Evolutionary conservation across 1,140 invertebrate genomes (phyloP).

Genomic region (Temnothorax longispinosus): DNA sequence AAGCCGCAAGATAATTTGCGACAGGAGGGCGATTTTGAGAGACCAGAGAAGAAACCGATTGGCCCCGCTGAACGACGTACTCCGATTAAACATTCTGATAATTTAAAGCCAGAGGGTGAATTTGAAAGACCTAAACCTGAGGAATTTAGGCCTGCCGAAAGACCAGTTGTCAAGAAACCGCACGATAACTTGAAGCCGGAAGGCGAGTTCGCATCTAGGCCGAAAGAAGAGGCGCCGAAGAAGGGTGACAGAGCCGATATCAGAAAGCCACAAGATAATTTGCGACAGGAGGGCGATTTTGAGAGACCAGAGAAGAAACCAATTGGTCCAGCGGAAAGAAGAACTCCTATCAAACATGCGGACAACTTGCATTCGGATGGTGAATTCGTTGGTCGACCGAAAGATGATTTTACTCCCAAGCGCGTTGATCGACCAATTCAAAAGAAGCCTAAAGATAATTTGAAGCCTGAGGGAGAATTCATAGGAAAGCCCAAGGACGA

Average conservation of each 20-base stretch:
- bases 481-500: slow-evolving; percentile 78
- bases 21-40: slow-evolving; percentile 89
- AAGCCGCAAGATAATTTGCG: slow-evolving; percentile 88
- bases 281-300: slow-evolving; percentile 88
- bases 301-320: slow-evolving; percentile 75
- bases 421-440: slow-evolving; percentile 88
- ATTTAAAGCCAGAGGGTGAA: slow-evolving; percentile 90
- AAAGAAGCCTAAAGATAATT: slow-evolving; percentile 88
- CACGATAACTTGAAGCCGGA: slow-evolving; percentile 87
- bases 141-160: slow-evolving; percentile 80
- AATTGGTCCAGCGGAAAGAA: slow-evolving; percentile 79
- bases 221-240: slow-evolving; percentile 72
- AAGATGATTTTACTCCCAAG: slow-evolving; percentile 87
- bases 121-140: slow-evolving; percentile 82
- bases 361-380: slow-evolving; percentile 86
- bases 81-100: slow-evolving; percentile 88
- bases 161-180: slow-evolving; percentile 83
- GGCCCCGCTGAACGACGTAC: slow-evolving; percentile 87
- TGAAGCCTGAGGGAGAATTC: slow-evolving; percentile 89
- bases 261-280: slow-evolving; percentile 81
- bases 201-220: slow-evolving; percentile 86
- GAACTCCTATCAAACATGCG: slow-evolving; percentile 79
- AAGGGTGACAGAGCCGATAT: slow-evolving; percentile 75
- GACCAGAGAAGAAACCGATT: slow-evolving; percentile 76
- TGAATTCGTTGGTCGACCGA: slow-evolving; percentile 85